phyloP scores from a whole-genome alignment of 2,113 vertebrate species.

The Tetrao urogallus region DNA sequence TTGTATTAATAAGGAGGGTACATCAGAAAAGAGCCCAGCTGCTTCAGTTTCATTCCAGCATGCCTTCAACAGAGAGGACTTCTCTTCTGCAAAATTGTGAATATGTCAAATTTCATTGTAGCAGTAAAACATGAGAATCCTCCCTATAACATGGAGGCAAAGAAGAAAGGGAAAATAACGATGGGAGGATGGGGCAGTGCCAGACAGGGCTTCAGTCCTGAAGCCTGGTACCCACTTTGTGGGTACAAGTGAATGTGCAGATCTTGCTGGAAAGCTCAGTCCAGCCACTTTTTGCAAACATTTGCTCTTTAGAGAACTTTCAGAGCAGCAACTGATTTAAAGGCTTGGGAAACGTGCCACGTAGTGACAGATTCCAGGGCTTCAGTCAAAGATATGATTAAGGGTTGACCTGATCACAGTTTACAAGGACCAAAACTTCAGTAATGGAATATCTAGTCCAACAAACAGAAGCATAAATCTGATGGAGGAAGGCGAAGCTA shows the following conservation, averaged over 20 bases:
- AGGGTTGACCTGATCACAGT: neutral
- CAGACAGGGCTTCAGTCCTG: neutral
- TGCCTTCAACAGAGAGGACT: neutral
- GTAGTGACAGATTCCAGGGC: neutral
- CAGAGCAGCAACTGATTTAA: constrained; percentile 14
- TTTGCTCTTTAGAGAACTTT: neutral
- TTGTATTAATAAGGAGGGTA: neutral
- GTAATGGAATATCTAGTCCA: constrained; percentile 18
- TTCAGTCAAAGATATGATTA: constrained; percentile 15
- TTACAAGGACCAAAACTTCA: neutral
- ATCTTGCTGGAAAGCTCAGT: neutral
- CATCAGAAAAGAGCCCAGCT: constrained; percentile 34
- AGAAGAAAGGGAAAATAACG: neutral
- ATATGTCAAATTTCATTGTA: neutral
- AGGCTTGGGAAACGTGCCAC: neutral
- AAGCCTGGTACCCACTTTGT: neutral
- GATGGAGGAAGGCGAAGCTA: neutral
- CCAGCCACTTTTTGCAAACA: neutral
- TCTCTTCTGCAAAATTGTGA: neutral
- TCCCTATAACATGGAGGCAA: neutral
- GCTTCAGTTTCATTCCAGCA: neutral
- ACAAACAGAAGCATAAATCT: constrained; percentile 45
- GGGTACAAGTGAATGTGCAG: neutral
- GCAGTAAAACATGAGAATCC: neutral
- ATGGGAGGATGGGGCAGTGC: neutral